Conservation (phyloP, 2,888 invertebrate genomes). For the Machimus rusticus region DNA sequence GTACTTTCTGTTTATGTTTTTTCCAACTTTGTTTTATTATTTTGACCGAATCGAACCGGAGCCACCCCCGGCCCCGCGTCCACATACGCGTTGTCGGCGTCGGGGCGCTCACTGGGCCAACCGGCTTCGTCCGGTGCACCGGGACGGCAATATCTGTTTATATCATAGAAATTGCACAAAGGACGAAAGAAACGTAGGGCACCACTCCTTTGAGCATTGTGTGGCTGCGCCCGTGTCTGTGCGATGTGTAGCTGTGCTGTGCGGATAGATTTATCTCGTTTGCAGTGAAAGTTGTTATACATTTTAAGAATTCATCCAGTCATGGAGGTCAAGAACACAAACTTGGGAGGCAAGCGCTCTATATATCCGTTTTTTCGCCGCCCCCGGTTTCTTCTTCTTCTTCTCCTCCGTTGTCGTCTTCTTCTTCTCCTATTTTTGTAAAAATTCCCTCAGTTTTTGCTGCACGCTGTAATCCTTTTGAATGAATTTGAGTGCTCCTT, state of each 20-base stretch:
- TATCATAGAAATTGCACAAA: neutral
- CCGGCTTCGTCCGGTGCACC: neutral
- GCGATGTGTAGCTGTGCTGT: neutral
- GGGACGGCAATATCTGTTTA: neutral
- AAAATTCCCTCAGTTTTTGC: neutral
- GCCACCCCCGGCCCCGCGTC: neutral
- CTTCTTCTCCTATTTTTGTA: neutral
- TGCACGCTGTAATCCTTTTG: neutral
- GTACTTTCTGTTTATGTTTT: neutral
- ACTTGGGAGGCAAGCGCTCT: slow-evolving; percentile 38
- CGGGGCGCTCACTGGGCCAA: neutral
- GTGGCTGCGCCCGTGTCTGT: neutral
- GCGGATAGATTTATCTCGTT: slow-evolving; percentile 19
- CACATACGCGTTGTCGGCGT: neutral
- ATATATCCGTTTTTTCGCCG: slow-evolving; percentile 13
- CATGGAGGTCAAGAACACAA: slow-evolving; percentile 47
- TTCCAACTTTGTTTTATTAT: neutral
- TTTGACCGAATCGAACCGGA: neutral
- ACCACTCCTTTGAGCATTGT: neutral
- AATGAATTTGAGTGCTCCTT: slow-evolving; percentile 5
- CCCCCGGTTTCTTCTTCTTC: neutral
- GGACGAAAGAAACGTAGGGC: neutral
- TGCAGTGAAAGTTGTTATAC: slow-evolving; percentile 47
- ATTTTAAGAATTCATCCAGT: slow-evolving; percentile 47
- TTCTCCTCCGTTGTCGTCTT: neutral